Evolutionary conservation across 1,140 invertebrate species (phyloP), one percentile per base, ranked within the genome.

Genomic region (Pachyrhynchus sulphureomaculatus): DNA sequence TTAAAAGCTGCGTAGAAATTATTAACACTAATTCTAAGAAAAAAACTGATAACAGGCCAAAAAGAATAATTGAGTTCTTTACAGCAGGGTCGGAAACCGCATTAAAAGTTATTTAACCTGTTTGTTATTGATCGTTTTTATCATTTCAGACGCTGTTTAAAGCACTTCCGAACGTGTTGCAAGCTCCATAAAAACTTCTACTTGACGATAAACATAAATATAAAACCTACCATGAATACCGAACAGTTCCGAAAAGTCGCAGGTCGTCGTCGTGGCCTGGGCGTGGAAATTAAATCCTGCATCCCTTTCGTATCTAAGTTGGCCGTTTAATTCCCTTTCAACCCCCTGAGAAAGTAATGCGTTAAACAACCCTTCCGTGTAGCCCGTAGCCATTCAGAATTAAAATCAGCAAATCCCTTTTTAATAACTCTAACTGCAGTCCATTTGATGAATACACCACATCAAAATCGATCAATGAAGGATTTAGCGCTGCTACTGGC

Each of bases 221-320:
- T 39, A 37, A 13, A 39, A 36, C 13, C 10, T 55, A 55, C 53
- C 53, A 41, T 55, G 47, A n/a, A 58, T 26, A 26, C 39, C 37
- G 18, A 61, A 61, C 15, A 61, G 26, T 23, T 29, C 58, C 1
- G 58, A 61, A 53, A 61, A 61, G 18, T 61, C 58, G 41, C 58
- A 61, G 37, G 58, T 61, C 2, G 58, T 61, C 12, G 48, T 52
- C 23, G 49, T 29, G 3, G 58, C 24, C 15, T 52, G 36, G 15
- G 58, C 42, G 41, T 52, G 52, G 21, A 52, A 61, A 24, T 36
- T 36, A 26, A 41, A 61, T 12, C 58, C 49, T 32, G 47, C 26
- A 4, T 58, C 55, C 42, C 55, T 58, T n/a, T 58, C 42, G 34
- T 48, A 58, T 32, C 15, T 29, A 29, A 29, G 26, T 29, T 29